Evolutionary conservation across 2,888 invertebrate genomes (phyloP).

Genomic region (Ophion ventricosus): DNA sequence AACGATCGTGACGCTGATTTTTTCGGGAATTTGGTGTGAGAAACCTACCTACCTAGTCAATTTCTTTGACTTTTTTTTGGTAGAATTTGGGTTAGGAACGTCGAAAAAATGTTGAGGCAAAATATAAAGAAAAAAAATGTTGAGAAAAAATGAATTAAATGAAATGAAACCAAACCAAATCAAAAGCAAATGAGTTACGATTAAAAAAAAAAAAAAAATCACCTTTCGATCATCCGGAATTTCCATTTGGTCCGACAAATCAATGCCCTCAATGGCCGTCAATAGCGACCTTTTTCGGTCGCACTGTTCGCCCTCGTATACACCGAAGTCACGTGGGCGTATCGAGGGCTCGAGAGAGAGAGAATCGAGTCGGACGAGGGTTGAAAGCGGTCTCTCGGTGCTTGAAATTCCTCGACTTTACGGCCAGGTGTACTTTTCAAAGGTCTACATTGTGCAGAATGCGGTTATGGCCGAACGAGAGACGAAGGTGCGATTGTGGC

Average conservation of each 20-base stretch:
- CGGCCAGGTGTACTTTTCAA: conserved; percentile 37
- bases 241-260: background rate
- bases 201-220: no score
- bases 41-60: no score
- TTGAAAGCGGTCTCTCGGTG: conserved; percentile 20
- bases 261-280: background rate
- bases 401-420: conserved; percentile 47
- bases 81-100: no score
- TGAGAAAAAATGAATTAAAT: no score
- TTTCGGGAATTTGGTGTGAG: no score
- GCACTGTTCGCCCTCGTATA: background rate
- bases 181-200: no score
- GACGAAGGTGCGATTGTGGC: background rate
- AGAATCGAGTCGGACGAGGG: conserved; percentile 2
- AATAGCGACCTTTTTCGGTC: background rate
- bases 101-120: no score
- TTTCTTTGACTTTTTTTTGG: no score
- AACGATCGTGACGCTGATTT: no score
- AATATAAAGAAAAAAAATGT: no score
- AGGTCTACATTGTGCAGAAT: conserved; percentile 23
- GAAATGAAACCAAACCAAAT: no score
- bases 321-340: background rate
- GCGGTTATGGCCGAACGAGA: conserved; percentile 28
- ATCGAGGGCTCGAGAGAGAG: background rate
- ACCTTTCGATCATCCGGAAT: no score